A percentile compares a stretch with the other conserved stretches of the same genome.
Evolutionary conservation across 2,113 vertebrate species (phyloP).

Genomic region (Lutjanus erythropterus): DNA sequence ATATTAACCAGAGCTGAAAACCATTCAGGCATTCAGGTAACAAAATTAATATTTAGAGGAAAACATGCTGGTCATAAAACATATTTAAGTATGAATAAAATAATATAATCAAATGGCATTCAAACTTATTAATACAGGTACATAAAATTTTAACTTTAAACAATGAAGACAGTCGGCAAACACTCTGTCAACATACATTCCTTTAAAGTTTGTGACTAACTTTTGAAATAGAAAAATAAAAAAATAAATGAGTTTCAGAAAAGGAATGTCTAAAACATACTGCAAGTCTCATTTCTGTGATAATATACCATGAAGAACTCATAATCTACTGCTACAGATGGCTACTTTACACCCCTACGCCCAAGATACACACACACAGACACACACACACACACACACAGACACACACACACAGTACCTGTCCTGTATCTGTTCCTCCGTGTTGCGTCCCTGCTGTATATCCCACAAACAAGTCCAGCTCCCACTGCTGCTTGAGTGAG

Average conservation of each 20-base stretch:
- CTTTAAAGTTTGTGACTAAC: conserved; percentile 2
- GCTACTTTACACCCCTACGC: not conserved
- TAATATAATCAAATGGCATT: too few relatives aligned
- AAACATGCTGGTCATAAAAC: not conserved
- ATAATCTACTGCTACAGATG: not conserved
- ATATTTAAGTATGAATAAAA: not conserved
- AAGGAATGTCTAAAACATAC: not conserved
- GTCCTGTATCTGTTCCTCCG: conserved; percentile 52
- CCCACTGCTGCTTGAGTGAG: conserved; percentile 22
- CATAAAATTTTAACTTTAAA: not conserved
- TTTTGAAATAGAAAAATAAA: conserved; percentile 19
- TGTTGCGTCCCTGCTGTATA: conserved; percentile 26
- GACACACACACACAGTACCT: conserved; percentile 72
- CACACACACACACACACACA: conserved; percentile 28
- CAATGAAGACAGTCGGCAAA: not conserved
- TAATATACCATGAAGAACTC: not conserved
- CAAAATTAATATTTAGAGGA: conserved; percentile 1
- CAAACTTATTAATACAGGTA: not conserved
- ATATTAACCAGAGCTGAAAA: conserved; percentile 13
- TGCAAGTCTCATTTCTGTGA: not conserved
- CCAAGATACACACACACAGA: conserved; percentile 29
- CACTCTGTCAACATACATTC: not conserved
- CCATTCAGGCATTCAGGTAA: not conserved
- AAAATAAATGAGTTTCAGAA: not conserved
- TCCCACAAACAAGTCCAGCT: conserved; percentile 46